Evolutionary conservation across 2,888 invertebrate species (phyloP).

Genomic region (Argynnis bischoffii): DNA sequence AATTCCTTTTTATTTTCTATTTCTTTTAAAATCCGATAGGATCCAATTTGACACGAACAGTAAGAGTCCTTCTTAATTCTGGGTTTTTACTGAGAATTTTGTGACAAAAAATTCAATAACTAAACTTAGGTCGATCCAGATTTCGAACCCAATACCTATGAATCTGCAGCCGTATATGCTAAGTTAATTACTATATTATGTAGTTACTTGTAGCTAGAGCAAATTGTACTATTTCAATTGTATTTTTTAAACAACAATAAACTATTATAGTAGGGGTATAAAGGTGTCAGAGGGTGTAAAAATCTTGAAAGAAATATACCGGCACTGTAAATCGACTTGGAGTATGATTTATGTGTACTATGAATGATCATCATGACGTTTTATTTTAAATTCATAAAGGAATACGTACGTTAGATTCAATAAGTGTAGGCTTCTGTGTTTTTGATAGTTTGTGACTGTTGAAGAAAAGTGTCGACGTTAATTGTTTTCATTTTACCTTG

Average conservation of each 20-base stretch:
- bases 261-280: constrained; percentile 37
- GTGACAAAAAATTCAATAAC: too few species aligned
- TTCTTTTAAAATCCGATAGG: too few species aligned
- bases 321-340: constrained; percentile 60
- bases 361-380: constrained; percentile 46
- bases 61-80: too few species aligned
- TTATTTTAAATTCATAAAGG: constrained; percentile 33
- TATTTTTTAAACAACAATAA: neutral
- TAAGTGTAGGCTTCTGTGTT: neutral
- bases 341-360: constrained; percentile 57
- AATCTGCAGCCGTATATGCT: too few species aligned
- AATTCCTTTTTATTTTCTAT: too few species aligned
- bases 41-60: too few species aligned
- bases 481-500: too few species aligned
- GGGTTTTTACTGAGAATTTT: too few species aligned
- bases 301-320: constrained; percentile 62
- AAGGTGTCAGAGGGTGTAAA: constrained; percentile 60
- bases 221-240: neutral
- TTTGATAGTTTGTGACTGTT: neutral
- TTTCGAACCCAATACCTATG: too few species aligned
- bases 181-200: too few species aligned
- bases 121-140: too few species aligned
- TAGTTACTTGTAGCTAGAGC: neutral
- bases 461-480: too few species aligned
- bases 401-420: constrained; percentile 24